These are phyloP conservation scores for Dipus sagitta DNA, from an alignment of 2,797 vertebrate species.

Conservation along the genomic window DNA sequence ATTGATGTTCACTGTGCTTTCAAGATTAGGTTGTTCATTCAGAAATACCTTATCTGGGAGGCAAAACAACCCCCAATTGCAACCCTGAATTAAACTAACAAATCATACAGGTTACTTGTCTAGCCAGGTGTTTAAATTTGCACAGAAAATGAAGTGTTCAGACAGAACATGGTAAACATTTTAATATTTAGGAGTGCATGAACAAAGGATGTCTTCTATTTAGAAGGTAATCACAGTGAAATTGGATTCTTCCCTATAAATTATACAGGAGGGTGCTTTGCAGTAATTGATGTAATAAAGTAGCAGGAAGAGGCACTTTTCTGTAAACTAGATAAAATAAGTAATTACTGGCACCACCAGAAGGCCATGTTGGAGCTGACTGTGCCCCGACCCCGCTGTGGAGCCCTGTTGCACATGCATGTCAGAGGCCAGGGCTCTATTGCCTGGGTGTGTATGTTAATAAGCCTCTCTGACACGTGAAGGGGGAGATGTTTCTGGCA, in stretches of 20 bases:
- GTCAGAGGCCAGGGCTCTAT: slow-evolving; percentile 88
- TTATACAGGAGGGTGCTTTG: slow-evolving; percentile 84
- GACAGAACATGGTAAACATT: not conserved
- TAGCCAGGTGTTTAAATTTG: slow-evolving; percentile 51
- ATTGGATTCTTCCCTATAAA: slow-evolving; percentile 83
- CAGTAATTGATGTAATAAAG: slow-evolving; percentile 89
- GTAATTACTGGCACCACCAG: slow-evolving; percentile 88
- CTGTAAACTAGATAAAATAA: slow-evolving; percentile 89
- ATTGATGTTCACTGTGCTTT: slow-evolving; percentile 61
- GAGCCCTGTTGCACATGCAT: slow-evolving; percentile 90
- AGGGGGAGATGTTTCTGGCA: slow-evolving; percentile 88
- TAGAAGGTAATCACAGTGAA: slow-evolving; percentile 84
- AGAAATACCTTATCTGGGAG: slow-evolving; percentile 56
- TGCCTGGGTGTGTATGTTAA: slow-evolving; percentile 87
- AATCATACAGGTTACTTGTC: slow-evolving; percentile 26
- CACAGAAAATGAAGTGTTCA: not conserved
- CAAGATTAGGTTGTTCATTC: slow-evolving; percentile 64
- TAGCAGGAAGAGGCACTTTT: slow-evolving; percentile 83
- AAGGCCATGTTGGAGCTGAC: slow-evolving; percentile 83
- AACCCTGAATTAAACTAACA: slow-evolving; percentile 60
- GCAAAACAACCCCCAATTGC: slow-evolving; percentile 16
- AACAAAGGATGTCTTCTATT: slow-evolving; percentile 82
- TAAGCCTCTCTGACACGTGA: slow-evolving; percentile 92
- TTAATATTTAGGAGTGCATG: slow-evolving; percentile 74
- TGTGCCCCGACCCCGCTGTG: slow-evolving; percentile 85